Conservation (phyloP, 1,140 invertebrate species). For the silkworm (Bombyx mori) region DNA sequence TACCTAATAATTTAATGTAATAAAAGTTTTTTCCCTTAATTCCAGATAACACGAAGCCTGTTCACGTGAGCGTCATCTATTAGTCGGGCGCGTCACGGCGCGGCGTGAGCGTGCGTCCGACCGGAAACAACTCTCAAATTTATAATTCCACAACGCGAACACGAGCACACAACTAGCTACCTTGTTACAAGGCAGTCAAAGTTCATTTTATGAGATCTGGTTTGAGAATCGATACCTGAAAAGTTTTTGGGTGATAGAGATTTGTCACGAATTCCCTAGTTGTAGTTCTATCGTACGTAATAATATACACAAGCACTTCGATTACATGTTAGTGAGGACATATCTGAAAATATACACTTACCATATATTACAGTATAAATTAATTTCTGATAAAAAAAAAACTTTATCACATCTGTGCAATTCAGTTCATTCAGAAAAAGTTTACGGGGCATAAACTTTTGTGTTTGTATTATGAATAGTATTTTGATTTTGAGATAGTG, state of each 20-base stretch:
- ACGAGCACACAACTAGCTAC: slow-evolving; percentile 8
- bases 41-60: slow-evolving; percentile 60
- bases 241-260: not conserved
- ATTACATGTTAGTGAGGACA: too few species aligned
- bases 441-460: too few species aligned
- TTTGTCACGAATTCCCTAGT: slow-evolving; percentile 1
- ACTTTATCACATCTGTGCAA: too few species aligned
- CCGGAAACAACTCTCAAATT: slow-evolving; percentile 18
- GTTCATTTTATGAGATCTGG: not conserved
- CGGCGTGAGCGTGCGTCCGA: slow-evolving; percentile 11
- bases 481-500: too few species aligned
- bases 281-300: too few species aligned
- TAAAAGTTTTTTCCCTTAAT: slow-evolving; percentile 3
- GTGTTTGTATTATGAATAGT: too few species aligned
- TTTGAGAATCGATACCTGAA: not conserved
- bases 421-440: too few species aligned
- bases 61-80: slow-evolving; percentile 33
- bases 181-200: not conserved
- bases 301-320: too few species aligned
- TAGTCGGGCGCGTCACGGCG: slow-evolving; percentile 10
- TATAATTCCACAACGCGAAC: slow-evolving; percentile 17
- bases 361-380: too few species aligned
- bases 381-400: too few species aligned
- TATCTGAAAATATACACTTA: too few species aligned
- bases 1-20: not conserved